Conservation (phyloP, 2,113 vertebrate genomes). For the Procavia capensis region DNA sequence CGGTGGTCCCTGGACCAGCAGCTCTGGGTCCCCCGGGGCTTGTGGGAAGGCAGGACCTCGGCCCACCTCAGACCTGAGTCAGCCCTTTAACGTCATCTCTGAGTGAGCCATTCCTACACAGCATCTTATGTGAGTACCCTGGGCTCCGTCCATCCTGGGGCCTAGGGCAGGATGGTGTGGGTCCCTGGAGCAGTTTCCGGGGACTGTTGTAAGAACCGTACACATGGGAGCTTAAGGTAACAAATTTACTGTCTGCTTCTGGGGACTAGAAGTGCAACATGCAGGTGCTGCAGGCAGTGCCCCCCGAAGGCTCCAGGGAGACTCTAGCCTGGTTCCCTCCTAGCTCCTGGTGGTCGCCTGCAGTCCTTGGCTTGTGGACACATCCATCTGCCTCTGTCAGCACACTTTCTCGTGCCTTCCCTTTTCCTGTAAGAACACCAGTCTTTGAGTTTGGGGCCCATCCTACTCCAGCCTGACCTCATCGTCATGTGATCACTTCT, state of each 20-base stretch:
- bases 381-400: no score
- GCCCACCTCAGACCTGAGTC: fast-evolving
- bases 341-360: neutral
- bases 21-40: no score
- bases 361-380: neutral
- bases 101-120: neutral
- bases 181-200: neutral
- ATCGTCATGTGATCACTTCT: neutral
- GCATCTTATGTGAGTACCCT: no score
- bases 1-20: neutral
- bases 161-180: no score
- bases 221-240: neutral
- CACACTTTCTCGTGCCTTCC: no score
- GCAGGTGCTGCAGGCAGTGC: no score
- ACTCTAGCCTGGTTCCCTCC: no score
- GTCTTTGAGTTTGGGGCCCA: neutral
- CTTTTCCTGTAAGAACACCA: neutral
- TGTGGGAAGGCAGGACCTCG: neutral
- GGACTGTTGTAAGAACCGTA: neutral
- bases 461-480: no score
- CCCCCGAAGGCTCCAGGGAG: no score
- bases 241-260: neutral
- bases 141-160: neutral
- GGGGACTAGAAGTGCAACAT: neutral
- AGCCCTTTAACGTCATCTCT: neutral